Conservation (phyloP, 2,888 invertebrate species). For the Acanthosoma haemorrhoidale region DNA sequence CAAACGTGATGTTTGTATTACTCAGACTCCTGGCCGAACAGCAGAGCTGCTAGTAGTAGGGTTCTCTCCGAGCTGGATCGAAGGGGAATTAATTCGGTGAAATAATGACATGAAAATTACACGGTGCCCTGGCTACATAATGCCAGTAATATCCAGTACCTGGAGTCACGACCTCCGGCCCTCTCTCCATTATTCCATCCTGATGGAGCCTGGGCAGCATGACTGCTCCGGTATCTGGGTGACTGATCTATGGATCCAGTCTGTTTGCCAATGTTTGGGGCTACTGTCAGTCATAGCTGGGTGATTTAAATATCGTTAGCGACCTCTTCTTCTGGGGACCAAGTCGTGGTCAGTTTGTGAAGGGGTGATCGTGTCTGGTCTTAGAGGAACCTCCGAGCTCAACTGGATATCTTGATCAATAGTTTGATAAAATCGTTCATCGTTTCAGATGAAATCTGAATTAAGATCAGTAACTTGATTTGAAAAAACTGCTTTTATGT, state of each 20-base stretch:
- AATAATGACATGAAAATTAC: slow-evolving; percentile 30
- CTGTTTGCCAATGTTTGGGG: not conserved
- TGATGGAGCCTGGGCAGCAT: not conserved
- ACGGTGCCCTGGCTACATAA: not conserved
- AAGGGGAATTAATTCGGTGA: slow-evolving; percentile 23
- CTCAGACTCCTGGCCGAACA: not conserved
- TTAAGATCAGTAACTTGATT: no score
- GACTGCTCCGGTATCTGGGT: not conserved
- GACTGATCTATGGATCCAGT: not conserved
- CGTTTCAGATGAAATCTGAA: no score
- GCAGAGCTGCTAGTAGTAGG: no score
- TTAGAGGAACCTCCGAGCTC: no score
- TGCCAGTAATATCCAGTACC: slow-evolving; percentile 19
- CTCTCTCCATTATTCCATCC: not conserved
- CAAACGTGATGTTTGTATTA: slow-evolving; percentile 30
- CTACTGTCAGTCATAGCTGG: not conserved
- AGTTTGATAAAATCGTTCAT: no score
- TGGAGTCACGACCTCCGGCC: slow-evolving; percentile 8
- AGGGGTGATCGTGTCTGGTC: no score
- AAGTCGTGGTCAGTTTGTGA: no score
- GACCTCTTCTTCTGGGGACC: no score
- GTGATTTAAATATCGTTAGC: no score
- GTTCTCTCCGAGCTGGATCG: not conserved
- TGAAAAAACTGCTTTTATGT: no score
- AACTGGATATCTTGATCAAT: no score